phyloP scores from a whole-genome alignment of 2,888 invertebrate species.

The Callyntrura guangdongensis region DNA sequence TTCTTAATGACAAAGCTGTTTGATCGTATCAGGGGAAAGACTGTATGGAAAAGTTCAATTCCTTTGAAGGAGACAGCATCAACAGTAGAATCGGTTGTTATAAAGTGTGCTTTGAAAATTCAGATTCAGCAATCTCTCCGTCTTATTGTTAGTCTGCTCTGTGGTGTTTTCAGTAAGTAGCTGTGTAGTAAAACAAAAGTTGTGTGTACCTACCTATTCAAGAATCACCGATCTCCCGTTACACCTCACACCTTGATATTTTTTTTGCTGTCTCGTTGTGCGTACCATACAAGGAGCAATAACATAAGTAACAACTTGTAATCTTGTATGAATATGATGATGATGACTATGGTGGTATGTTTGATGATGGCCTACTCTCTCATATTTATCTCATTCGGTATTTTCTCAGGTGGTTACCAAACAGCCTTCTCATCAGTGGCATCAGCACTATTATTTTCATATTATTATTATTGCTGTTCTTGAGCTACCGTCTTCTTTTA shows the following conservation, averaged over 20 bases:
- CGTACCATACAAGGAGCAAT: conserved; percentile 57
- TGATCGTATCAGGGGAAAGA: conserved; percentile 10
- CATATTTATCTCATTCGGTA: conserved; percentile 22
- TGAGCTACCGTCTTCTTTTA: conserved; percentile 10
- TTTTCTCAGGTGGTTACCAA: conserved; percentile 56
- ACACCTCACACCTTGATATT: conserved; percentile 76
- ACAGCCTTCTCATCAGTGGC: conserved; percentile 35
- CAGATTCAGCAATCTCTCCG: not conserved
- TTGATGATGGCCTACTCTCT: conserved; percentile 61
- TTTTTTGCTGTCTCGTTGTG: conserved; percentile 47
- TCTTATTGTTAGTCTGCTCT: not conserved
- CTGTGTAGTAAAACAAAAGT: conserved; percentile 68
- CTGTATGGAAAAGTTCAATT: conserved; percentile 29
- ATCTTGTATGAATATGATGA: conserved; percentile 24
- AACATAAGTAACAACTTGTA: conserved; percentile 52
- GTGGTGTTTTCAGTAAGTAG: not conserved
- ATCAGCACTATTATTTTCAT: conserved; percentile 50
- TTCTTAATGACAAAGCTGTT: conserved; percentile 11
- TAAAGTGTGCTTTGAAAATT: not conserved
- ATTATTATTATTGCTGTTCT: conserved; percentile 48
- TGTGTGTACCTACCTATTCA: conserved; percentile 62
- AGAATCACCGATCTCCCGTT: conserved; percentile 83
- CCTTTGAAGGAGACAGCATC: not conserved
- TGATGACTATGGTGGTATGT: conserved; percentile 19
- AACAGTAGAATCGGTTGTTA: not conserved